phyloP scores from a whole-genome alignment of 1,140 invertebrate genomes.

The Papilio glaucus region DNA sequence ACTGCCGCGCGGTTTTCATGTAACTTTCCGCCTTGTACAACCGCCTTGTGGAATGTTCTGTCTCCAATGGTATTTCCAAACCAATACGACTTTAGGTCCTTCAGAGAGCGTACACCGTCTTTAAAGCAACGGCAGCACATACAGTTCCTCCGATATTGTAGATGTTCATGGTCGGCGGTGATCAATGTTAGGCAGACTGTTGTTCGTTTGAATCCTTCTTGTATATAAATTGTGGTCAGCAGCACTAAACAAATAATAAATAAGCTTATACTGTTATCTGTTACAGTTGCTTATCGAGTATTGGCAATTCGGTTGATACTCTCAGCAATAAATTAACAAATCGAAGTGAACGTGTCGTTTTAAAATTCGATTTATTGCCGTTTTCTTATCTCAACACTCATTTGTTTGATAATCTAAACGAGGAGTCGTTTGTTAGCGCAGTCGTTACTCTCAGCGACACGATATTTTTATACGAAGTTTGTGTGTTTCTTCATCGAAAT shows the following conservation, averaged over 20 bases:
- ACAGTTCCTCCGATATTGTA: no score
- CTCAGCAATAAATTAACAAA: neutral
- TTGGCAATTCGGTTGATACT: neutral
- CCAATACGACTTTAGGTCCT: no score
- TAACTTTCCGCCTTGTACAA: no score
- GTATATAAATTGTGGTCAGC: neutral
- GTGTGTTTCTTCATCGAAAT: neutral
- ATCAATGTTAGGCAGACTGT: no score
- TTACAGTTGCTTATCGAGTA: neutral
- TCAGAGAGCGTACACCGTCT: no score
- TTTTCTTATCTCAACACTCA: constrained; percentile 1
- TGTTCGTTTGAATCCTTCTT: no score
- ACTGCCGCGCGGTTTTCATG: no score
- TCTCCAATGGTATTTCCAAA: no score
- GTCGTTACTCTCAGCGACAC: no score
- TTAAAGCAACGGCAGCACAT: neutral
- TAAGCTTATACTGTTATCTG: neutral
- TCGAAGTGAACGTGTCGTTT: constrained; percentile 2
- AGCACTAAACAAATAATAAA: neutral
- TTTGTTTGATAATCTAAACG: constrained; percentile 6
- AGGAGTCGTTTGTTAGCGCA: neutral
- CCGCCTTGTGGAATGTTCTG: no score
- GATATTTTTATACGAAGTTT: neutral
- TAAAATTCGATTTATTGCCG: constrained; percentile 10
- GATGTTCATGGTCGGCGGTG: no score